Evolutionary conservation across 2,888 invertebrate species (phyloP), one percentile per base, ranked within the genome.

Genomic region (Eutolmus rufibarbis): DNA sequence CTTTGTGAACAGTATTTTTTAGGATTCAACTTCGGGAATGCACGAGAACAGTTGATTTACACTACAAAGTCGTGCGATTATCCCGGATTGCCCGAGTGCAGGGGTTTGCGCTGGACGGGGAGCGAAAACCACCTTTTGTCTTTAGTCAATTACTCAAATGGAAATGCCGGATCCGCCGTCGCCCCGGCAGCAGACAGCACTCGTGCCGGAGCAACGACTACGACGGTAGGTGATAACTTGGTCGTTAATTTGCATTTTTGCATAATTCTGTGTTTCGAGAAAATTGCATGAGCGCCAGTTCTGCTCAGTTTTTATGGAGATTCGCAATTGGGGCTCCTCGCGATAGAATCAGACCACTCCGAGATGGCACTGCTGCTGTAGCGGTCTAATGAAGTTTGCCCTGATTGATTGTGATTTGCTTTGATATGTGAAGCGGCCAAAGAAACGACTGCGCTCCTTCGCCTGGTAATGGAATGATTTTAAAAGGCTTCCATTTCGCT

Each of bases 91-190:
- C 9, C 23, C 12, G 66, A 12, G 66, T 66, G 66, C 66, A 66
- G 4, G 23, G 19, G 2, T 66, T 12, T 28, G 9, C 23, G 66
- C 28, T 66, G 28, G 66, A 23, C 66, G 28, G 66, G 28, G 5
- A n/a, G 66, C 8, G 12, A 56, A 66, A 66, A 66, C 66, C 66
- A 66, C 8, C 19, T 28, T 28, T 66, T 66, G 28, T 66, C 66
- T 66, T 66, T 66, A 66, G 78, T 78, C 78, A 78, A 78, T 78
- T 78, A 78, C 78, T 78, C 78, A 78, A 43, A 78, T 78, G 43
- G 28, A 78, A n/a, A 14, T 46, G 9, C 43, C 43, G 66, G 28
- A 2, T 57, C 19, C 19, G 16, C 8, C 19, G 23, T 5, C n/a
- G n/a, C 34, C 40, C 40, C 23, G 12, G 19, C 78, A 4, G 43